Evolutionary conservation across 2,888 invertebrate genomes (phyloP).

Genomic region (Sphaeridia pumilis): DNA sequence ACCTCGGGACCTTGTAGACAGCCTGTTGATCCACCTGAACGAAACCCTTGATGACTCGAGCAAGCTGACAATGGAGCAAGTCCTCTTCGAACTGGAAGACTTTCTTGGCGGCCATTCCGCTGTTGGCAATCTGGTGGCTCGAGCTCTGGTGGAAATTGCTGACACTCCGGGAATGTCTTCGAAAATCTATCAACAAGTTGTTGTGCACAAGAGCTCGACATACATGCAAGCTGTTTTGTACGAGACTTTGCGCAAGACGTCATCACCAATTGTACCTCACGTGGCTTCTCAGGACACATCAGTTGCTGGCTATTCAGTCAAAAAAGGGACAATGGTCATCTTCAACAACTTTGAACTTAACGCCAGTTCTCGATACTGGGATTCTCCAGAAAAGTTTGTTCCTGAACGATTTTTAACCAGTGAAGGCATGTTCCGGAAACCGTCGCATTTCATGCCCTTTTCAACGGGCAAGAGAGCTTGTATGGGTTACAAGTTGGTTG

Average conservation of each 20-base stretch:
- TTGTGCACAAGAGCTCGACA: slow-evolving; percentile 12
- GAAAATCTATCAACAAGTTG: slow-evolving; percentile 56
- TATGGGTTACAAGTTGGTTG: slow-evolving; percentile 67
- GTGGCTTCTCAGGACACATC: slow-evolving; percentile 65
- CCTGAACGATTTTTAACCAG: slow-evolving; percentile 58
- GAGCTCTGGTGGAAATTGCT: slow-evolving; percentile 57
- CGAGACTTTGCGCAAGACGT: slow-evolving; percentile 65
- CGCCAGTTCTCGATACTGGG: slow-evolving; percentile 60
- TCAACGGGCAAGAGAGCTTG: slow-evolving; percentile 77
- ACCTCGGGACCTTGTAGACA: slow-evolving; percentile 68
- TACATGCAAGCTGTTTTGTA: slow-evolving; percentile 70
- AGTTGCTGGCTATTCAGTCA: slow-evolving; percentile 57
- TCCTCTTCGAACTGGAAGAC: slow-evolving; percentile 48
- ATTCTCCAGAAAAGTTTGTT: slow-evolving; percentile 55
- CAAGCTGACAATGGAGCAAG: slow-evolving; percentile 34
- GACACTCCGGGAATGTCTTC: slow-evolving; percentile 50
- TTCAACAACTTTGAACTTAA: slow-evolving; percentile 75
- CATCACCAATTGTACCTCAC: slow-evolving; percentile 82
- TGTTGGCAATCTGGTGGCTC: slow-evolving; percentile 69
- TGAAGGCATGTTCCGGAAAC: slow-evolving; percentile 47
- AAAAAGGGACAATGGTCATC: slow-evolving; percentile 67
- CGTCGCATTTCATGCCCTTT: slow-evolving; percentile 69
- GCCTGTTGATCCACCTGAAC: slow-evolving; percentile 56
- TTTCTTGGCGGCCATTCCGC: slow-evolving; percentile 81
- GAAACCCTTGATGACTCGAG: slow-evolving; percentile 43